A percentile compares a stretch with the other conserved stretches of the same genome.
phyloP scores from a whole-genome alignment of 2,888 invertebrate species.

The Eledona agricola region DNA sequence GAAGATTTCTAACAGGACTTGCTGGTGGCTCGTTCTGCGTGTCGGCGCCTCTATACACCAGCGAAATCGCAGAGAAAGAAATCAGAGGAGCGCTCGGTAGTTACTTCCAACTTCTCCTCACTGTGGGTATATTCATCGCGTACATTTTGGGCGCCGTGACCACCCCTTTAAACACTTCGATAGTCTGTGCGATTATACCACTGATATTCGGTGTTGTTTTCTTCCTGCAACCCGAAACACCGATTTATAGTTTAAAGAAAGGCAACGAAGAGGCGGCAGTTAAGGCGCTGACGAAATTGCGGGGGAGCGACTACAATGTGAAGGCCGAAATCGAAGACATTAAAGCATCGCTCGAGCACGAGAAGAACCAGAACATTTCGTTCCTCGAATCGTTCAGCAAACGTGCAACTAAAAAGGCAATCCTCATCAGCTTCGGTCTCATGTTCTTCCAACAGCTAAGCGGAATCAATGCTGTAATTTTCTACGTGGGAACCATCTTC shows the following conservation, averaged over 20 bases:
- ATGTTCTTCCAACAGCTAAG: conserved; percentile 39
- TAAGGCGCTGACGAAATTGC: conserved; percentile 73
- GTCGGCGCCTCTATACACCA: conserved; percentile 50
- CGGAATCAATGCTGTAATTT: conserved; percentile 38
- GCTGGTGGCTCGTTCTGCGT: conserved; percentile 32
- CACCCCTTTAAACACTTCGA: conserved; percentile 68
- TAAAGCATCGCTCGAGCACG: conserved; percentile 13
- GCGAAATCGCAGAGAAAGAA: conserved; percentile 85
- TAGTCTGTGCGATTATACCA: conserved; percentile 73
- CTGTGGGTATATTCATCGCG: conserved; percentile 81
- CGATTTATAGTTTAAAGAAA: conserved; percentile 74
- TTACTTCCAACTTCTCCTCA: conserved; percentile 86
- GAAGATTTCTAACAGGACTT: conserved; percentile 28
- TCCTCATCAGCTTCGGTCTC: conserved; percentile 37
- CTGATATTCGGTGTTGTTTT: conserved; percentile 75
- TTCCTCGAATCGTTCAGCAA: conserved; percentile 38
- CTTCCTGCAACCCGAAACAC: conserved; percentile 89
- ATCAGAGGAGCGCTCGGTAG: conserved; percentile 87
- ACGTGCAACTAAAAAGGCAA: conserved; percentile 33
- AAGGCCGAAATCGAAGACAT: conserved; percentile 65
- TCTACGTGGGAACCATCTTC: conserved; percentile 41
- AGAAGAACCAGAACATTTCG: conserved; percentile 14
- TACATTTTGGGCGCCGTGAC: conserved; percentile 73
- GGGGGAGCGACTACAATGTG: conserved; percentile 77
- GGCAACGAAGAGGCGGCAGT: conserved; percentile 73